Conservation (phyloP, 2,888 invertebrate species). For the Agrochola lota region DNA sequence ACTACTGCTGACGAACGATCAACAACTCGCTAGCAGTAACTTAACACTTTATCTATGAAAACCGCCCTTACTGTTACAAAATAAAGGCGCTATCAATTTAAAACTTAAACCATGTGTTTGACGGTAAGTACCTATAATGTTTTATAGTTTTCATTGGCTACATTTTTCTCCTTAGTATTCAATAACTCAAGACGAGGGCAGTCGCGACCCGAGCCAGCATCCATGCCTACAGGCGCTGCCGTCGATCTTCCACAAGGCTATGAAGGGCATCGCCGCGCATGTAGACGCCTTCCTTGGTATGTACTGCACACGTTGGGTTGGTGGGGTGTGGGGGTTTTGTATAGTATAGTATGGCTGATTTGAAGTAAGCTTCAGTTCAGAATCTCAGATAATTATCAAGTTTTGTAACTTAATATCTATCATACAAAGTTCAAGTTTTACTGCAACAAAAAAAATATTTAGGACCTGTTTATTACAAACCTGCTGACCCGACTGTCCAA, state of each 20-base stretch:
- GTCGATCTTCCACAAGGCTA: conserved; percentile 97
- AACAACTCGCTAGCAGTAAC: background rate
- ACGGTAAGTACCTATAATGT: background rate
- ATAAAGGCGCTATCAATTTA: background rate
- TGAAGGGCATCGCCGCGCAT: conserved; percentile 97
- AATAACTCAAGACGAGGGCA: conserved; percentile 93
- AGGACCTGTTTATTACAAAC: background rate
- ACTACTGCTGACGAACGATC: too few relatives aligned
- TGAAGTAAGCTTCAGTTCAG: background rate
- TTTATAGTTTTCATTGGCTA: background rate
- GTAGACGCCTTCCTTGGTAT: conserved; percentile 98
- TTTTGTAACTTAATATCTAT: background rate
- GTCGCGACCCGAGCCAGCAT: conserved; percentile 97
- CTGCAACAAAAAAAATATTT: background rate
- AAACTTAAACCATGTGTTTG: too few relatives aligned
- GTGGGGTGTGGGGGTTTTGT: conserved; percentile 26
- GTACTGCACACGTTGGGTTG: conserved; percentile 62
- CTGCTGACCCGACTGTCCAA: too few relatives aligned
- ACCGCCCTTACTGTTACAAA: background rate
- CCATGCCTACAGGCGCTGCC: conserved; percentile 96
- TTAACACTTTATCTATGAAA: background rate
- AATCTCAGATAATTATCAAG: background rate
- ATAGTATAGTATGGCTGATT: conserved; percentile 3
- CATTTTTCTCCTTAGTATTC: conserved; percentile 92
- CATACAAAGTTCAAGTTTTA: background rate